phyloP scores from a whole-genome alignment of 2,888 invertebrate species.

The Ischnura elegans region DNA sequence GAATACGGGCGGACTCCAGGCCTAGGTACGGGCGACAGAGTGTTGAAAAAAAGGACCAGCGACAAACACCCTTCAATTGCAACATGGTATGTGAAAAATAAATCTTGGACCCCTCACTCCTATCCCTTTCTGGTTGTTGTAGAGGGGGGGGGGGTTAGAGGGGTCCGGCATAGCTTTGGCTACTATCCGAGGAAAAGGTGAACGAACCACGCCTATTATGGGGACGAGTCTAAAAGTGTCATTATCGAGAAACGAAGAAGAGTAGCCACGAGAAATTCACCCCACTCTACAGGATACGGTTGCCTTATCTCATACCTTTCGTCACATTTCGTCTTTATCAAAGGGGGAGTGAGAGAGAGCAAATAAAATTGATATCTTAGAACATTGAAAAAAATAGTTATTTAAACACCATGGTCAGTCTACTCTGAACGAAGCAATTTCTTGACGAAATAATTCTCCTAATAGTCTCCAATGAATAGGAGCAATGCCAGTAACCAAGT shows the following conservation, averaged over 20 bases:
- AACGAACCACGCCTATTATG: neutral
- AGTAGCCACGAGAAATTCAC: neutral
- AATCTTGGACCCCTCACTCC: neutral
- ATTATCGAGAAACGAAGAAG: neutral
- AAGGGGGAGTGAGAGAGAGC: neutral
- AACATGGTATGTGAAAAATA: conserved; percentile 18
- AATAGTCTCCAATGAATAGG: neutral
- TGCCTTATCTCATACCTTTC: neutral
- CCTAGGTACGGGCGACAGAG: neutral
- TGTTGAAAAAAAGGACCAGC: neutral
- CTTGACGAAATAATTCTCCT: neutral
- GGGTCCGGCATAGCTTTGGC: neutral
- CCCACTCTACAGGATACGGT: neutral
- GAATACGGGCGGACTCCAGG: neutral
- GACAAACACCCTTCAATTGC: conserved; percentile 9
- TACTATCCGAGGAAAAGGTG: neutral
- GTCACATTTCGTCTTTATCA: neutral
- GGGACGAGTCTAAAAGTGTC: neutral
- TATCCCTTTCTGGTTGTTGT: neutral
- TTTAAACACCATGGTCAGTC: neutral
- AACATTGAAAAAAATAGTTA: neutral
- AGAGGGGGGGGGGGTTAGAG: neutral
- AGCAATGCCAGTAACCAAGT: no score
- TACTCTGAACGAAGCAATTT: neutral
- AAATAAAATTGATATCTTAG: conserved; percentile 8